phyloP scores from a whole-genome alignment of 2,888 invertebrate species.

The Amphipoea lucens region DNA sequence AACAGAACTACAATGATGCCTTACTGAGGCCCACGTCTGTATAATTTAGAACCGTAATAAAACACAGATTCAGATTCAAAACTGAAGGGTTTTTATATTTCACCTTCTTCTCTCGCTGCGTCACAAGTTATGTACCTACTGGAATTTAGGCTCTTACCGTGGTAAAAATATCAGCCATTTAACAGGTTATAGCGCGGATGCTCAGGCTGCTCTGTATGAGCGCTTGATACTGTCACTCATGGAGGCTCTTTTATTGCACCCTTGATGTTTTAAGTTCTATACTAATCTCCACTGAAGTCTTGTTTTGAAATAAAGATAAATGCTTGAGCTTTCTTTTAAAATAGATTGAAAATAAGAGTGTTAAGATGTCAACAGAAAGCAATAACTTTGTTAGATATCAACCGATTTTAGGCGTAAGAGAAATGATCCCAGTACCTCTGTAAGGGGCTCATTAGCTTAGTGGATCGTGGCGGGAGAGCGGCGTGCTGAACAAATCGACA shows the following conservation, averaged over 20 bases:
- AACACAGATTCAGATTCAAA: background rate
- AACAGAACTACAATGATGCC: background rate
- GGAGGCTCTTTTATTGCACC: background rate
- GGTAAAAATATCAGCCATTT: too few relatives aligned
- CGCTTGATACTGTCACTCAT: too few relatives aligned
- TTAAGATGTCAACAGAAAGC: background rate
- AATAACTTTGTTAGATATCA: constrained; percentile 55
- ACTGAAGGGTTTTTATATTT: background rate
- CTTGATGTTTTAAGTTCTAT: background rate
- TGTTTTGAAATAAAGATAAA: background rate
- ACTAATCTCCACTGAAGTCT: background rate
- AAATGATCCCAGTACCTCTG: constrained; percentile 71
- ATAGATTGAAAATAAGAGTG: background rate
- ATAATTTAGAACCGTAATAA: background rate
- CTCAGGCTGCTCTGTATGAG: background rate
- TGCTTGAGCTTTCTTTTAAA: background rate
- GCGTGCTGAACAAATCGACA: constrained; percentile 75
- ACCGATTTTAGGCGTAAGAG: constrained; percentile 63
- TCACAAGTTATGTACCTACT: background rate
- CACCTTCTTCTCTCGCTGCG: too few relatives aligned
- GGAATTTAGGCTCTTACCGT: background rate
- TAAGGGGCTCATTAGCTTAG: constrained; percentile 76
- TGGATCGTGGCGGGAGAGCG: constrained; percentile 60
- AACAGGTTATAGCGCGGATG: background rate
- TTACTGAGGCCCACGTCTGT: background rate